Evolutionary conservation across 2,113 vertebrate species (phyloP).

Genomic region (Naja naja): DNA sequence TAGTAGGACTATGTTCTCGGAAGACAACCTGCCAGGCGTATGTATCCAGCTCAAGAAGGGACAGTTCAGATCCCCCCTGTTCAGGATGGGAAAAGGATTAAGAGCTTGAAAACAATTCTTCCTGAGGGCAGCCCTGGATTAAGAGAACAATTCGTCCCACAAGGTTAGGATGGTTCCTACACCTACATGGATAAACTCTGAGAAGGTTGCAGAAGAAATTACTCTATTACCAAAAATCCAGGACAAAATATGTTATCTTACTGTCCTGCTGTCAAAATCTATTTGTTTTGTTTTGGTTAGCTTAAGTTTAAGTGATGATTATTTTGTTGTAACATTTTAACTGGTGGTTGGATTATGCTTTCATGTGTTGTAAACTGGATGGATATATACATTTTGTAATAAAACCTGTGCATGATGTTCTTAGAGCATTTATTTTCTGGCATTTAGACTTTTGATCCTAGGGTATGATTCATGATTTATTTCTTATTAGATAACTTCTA

Average conservation of each 20-base stretch:
- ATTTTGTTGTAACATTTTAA: background rate
- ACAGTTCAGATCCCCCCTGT: background rate
- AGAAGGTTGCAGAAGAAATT: background rate
- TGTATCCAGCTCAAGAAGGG: background rate
- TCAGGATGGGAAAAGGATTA: background rate
- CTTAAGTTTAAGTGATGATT: background rate
- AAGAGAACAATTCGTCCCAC: background rate
- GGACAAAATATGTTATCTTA: background rate
- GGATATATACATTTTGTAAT: background rate
- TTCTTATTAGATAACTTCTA: background rate
- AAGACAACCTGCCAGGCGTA: background rate
- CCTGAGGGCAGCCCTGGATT: background rate
- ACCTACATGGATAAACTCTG: background rate
- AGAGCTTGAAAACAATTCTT: background rate
- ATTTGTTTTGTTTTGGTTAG: background rate
- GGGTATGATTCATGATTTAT: background rate
- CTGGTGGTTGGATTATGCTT: background rate
- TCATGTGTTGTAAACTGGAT: background rate
- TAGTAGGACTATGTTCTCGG: background rate
- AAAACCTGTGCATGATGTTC: background rate
- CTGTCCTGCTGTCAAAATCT: background rate
- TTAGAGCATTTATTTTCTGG: background rate
- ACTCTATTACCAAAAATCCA: background rate
- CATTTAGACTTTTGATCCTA: background rate
- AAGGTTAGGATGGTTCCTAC: background rate